These are phyloP conservation scores for Tipula vernalis DNA, from an alignment of 2,888 invertebrate genomes.

Conservation along the genomic window DNA sequence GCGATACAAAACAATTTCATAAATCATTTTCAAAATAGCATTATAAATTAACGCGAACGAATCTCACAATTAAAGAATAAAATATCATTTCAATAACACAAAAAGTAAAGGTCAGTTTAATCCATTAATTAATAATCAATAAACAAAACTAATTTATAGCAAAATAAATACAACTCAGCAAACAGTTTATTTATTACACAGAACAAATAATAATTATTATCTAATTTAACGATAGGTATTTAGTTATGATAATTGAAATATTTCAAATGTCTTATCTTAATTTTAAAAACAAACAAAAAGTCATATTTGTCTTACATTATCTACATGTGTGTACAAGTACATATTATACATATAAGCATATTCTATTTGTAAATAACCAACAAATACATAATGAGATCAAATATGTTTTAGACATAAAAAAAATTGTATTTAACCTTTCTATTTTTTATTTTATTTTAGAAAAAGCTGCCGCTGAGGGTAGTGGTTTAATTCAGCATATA, in stretches of 20 bases:
- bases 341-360: background rate
- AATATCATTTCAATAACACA: background rate
- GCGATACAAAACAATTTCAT: too few species aligned
- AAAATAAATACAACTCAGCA: background rate
- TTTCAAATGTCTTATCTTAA: background rate
- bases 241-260: background rate
- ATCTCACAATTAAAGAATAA: background rate
- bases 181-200: background rate
- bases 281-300: background rate
- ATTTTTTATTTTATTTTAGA: background rate
- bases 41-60: background rate
- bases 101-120: background rate
- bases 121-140: background rate
- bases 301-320: background rate
- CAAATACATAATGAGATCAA: background rate
- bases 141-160: background rate
- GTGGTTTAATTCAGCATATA: constrained; percentile 8
- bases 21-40: too few species aligned
- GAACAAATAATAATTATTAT: background rate
- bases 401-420: background rate
- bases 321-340: background rate
- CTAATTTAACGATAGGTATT: background rate
- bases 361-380: background rate
- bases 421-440: background rate
- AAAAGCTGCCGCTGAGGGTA: background rate